A percentile compares a stretch with the other conserved stretches of the same genome.
Conservation (phyloP, 1,140 invertebrate genomes). For the Drosophila pallidifrons region DNA sequence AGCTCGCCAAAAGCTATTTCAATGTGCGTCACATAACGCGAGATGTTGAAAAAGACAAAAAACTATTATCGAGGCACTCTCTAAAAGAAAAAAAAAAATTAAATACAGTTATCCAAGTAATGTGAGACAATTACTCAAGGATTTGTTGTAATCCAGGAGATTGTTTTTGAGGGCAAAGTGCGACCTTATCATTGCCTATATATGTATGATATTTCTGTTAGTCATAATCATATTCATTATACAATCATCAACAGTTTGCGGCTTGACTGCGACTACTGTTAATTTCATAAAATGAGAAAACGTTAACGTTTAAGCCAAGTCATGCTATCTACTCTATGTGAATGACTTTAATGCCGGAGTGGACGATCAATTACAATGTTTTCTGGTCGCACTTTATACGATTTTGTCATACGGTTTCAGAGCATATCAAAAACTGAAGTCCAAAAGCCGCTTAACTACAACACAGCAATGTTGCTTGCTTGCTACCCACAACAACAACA, state of each 20-base stretch:
- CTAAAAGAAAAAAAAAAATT: background rate
- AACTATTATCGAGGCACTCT: background rate
- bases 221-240: conserved; percentile 7
- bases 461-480: conserved; percentile 6
- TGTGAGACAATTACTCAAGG: conserved; percentile 13
- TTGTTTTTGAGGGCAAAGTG: background rate
- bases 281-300: background rate
- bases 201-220: background rate
- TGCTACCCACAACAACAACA: conserved; percentile 22
- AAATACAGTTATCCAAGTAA: conserved; percentile 11
- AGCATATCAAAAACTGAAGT: conserved; percentile 42
- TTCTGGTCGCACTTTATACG: conserved; percentile 10
- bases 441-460: conserved; percentile 67
- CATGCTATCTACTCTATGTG: conserved; percentile 41
- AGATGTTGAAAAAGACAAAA: background rate
- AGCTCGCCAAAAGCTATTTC: conserved; percentile 23
- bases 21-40: conserved; percentile 23
- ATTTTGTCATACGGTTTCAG: conserved; percentile 43
- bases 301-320: conserved; percentile 36
- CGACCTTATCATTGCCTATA: conserved; percentile 11
- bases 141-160: conserved; percentile 18
- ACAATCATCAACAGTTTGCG: conserved; percentile 33
- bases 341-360: conserved; percentile 10
- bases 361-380: conserved; percentile 23
- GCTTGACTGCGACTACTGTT: conserved; percentile 14